These are phyloP conservation scores for Polietes domitor DNA, from an alignment of 2,888 invertebrate species.

Conservation along the genomic window DNA sequence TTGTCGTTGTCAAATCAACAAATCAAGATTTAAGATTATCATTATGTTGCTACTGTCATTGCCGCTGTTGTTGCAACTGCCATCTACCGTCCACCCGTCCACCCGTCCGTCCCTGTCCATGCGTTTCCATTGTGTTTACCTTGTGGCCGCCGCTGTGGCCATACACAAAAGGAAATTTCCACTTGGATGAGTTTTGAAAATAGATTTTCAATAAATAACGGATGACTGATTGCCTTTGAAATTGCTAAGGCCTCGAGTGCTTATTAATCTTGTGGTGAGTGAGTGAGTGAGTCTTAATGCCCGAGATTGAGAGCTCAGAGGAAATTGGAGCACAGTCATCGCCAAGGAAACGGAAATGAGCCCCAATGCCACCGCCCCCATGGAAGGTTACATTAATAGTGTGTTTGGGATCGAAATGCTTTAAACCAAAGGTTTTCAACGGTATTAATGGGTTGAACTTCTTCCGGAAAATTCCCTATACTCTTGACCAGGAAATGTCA, in stretches of 20 bases:
- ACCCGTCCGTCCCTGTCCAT: background rate
- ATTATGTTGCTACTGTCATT: slow-evolving; percentile 46
- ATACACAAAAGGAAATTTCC: slow-evolving; percentile 4
- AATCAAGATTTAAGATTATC: slow-evolving; percentile 33
- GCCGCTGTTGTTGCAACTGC: background rate
- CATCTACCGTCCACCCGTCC: background rate
- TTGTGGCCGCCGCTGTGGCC: background rate
- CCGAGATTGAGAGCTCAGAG: background rate
- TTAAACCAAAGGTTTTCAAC: too few relatives aligned
- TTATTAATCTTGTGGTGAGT: background rate
- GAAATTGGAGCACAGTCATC: too few relatives aligned
- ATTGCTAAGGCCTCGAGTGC: background rate
- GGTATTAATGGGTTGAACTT: too few relatives aligned
- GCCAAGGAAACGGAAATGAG: background rate
- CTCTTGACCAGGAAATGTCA: too few relatives aligned
- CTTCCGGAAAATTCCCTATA: too few relatives aligned
- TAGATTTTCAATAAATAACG: slow-evolving; percentile 6
- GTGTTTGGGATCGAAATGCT: too few relatives aligned
- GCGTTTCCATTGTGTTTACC: background rate
- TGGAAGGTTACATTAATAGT: too few relatives aligned
- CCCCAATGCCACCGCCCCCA: too few relatives aligned
- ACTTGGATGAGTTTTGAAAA: slow-evolving; percentile 1
- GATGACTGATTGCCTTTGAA: background rate
- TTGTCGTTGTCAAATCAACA: slow-evolving; percentile 26
- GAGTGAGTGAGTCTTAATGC: too few relatives aligned